Evolutionary conservation across 2,888 invertebrate genomes (phyloP).

Genomic region (Trachelus troglodyta): DNA sequence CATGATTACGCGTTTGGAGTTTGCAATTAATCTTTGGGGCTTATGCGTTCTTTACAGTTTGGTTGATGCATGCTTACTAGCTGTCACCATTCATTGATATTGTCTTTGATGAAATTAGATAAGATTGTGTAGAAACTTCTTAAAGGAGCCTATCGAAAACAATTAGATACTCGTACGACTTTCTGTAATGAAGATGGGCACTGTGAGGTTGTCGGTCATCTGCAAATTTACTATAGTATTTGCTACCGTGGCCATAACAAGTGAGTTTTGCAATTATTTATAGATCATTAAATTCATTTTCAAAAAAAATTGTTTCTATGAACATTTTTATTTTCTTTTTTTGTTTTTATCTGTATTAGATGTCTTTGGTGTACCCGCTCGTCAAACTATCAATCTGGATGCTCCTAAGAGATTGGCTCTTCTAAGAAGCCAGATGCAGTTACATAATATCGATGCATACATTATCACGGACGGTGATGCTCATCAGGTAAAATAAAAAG

Average conservation of each 20-base stretch:
- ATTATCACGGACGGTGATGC: constrained; percentile 17
- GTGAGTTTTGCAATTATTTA: not conserved
- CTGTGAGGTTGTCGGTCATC: not conserved
- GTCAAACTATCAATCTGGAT: not conserved
- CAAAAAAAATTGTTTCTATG: not conserved
- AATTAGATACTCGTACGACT: not conserved
- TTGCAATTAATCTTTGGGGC: not conserved
- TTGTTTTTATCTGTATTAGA: not conserved
- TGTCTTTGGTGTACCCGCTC: not conserved
- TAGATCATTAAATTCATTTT: not conserved
- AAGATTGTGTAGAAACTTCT: not conserved
- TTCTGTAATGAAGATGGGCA: not conserved
- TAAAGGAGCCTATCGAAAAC: not conserved
- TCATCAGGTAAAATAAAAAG: constrained; percentile 19
- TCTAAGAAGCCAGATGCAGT: constrained; percentile 17
- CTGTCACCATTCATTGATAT: not conserved
- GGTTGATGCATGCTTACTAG: not conserved
- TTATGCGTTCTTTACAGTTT: not conserved
- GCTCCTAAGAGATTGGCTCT: constrained; percentile 9
- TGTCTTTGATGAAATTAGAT: not conserved
- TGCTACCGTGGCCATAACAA: not conserved
- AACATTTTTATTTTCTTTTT: not conserved
- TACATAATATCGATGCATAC: constrained; percentile 15
- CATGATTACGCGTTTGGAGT: not conserved
- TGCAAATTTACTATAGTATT: not conserved